These are phyloP conservation scores for Epizoanthus stellaris DNA, from an alignment of 92 coral and sea anemone genomes.

Conservation along the genomic window DNA sequence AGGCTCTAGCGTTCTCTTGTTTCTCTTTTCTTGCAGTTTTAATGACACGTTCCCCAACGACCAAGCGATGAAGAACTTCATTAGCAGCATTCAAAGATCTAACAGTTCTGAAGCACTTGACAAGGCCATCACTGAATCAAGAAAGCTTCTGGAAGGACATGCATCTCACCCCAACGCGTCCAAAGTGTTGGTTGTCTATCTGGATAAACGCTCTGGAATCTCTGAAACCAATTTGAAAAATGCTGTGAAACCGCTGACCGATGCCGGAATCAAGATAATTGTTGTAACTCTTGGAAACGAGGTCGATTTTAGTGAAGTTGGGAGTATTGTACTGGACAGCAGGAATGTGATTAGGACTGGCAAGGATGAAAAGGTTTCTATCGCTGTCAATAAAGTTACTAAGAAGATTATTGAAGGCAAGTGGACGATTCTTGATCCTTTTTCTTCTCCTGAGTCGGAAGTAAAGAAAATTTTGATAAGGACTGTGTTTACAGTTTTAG, in stretches of 20 bases:
- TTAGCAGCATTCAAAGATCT: neutral
- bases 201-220: conserved; percentile 26
- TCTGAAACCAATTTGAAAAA: conserved; percentile 1
- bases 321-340: neutral
- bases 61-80: conserved; percentile 6
- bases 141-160: conserved; percentile 2
- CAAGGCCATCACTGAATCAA: conserved; percentile 19
- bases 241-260: conserved; percentile 14
- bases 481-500: neutral
- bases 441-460: neutral
- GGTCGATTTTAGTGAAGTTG: neutral
- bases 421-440: neutral
- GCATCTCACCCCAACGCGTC: neutral
- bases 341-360: conserved; percentile 3
- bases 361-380: neutral
- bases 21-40: neutral
- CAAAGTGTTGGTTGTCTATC: conserved; percentile 11
- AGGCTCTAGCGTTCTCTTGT: too few species aligned
- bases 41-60: conserved; percentile 36
- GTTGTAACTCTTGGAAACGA: conserved; percentile 20
- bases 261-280: conserved; percentile 20
- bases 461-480: neutral
- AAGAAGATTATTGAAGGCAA: conserved; percentile 30
- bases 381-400: conserved; percentile 11
- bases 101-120: conserved; percentile 8